phyloP scores from a whole-genome alignment of 1,140 invertebrate genomes.

The Artemia franciscana region DNA sequence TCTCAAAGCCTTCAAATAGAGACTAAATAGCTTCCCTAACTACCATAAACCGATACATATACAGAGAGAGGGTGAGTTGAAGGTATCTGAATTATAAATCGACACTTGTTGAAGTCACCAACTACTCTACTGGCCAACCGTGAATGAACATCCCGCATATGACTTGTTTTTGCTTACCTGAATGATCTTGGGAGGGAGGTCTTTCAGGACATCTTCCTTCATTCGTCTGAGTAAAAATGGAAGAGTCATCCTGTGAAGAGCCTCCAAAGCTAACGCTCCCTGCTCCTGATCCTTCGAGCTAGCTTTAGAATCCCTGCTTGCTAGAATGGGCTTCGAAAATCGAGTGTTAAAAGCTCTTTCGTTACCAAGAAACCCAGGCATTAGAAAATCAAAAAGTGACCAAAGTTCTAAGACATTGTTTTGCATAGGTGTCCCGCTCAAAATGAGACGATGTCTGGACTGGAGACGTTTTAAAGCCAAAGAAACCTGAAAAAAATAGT shows the following conservation, averaged over 20 bases:
- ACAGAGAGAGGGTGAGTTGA: no score
- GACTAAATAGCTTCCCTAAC: no score
- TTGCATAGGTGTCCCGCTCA: conserved; percentile 93
- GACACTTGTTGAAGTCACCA: no score
- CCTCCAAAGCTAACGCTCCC: conserved; percentile 73
- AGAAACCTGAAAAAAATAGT: conserved; percentile 29
- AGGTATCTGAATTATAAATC: no score
- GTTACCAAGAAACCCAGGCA: conserved; percentile 92
- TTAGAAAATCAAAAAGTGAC: conserved; percentile 98
- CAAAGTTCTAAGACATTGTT: conserved; percentile 93
- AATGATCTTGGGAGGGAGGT: conserved; percentile 94
- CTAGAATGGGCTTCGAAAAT: conserved; percentile 71
- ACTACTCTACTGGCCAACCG: no score
- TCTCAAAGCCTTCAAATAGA: no score
- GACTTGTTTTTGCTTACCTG: conserved; percentile 36
- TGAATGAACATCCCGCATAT: conserved; percentile 11
- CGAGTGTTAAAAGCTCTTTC: conserved; percentile 79
- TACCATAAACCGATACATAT: no score
- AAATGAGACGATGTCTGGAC: conserved; percentile 77
- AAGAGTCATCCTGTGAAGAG: conserved; percentile 74
- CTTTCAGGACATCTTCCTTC: conserved; percentile 91
- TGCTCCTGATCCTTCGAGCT: conserved; percentile 67
- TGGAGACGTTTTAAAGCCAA: conserved; percentile 72
- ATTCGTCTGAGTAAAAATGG: conserved; percentile 84
- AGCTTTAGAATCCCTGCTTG: conserved; percentile 76